Evolutionary conservation across 2,888 invertebrate species (phyloP).

Genomic region (Agrotis exclamationis): DNA sequence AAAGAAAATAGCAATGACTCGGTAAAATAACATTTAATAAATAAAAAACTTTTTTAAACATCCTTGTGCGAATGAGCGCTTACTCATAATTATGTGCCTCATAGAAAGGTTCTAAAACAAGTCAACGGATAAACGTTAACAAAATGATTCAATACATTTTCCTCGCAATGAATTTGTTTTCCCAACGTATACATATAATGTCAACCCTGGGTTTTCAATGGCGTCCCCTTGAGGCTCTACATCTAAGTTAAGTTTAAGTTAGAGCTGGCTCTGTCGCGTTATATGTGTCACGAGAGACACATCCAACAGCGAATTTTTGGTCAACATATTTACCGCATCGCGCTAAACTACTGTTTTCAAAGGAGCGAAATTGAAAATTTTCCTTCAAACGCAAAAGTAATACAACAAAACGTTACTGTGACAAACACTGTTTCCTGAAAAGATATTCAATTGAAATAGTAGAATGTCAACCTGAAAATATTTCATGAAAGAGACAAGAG

Average conservation of each 20-base stretch:
- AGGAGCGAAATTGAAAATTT: constrained; percentile 34
- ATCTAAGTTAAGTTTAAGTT: constrained; percentile 85
- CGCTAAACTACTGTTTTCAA: constrained; percentile 26
- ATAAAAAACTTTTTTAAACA: too few relatives aligned
- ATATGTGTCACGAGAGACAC: constrained; percentile 81
- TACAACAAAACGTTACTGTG: constrained; percentile 41
- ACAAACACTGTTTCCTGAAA: constrained; percentile 49
- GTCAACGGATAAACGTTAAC: constrained; percentile 34
- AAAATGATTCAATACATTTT: constrained; percentile 69
- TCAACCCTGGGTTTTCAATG: constrained; percentile 76
- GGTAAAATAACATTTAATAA: too few relatives aligned
- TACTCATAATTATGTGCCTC: not conserved
- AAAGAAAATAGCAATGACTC: too few relatives aligned
- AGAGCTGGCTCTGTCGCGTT: constrained; percentile 77
- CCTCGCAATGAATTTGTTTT: constrained; percentile 72
- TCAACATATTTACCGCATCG: constrained; percentile 68
- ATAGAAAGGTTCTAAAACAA: constrained; percentile 3
- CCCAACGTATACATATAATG: constrained; percentile 73
- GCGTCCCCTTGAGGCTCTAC: constrained; percentile 78
- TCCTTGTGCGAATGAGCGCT: not conserved
- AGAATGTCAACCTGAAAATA: constrained; percentile 84
- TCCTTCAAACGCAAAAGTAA: constrained; percentile 36
- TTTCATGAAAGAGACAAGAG: constrained; percentile 79
- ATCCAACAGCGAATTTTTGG: constrained; percentile 75
- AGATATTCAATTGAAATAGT: constrained; percentile 78